phyloP scores from a whole-genome alignment of 2,113 vertebrate genomes.

The Canis aureus region DNA sequence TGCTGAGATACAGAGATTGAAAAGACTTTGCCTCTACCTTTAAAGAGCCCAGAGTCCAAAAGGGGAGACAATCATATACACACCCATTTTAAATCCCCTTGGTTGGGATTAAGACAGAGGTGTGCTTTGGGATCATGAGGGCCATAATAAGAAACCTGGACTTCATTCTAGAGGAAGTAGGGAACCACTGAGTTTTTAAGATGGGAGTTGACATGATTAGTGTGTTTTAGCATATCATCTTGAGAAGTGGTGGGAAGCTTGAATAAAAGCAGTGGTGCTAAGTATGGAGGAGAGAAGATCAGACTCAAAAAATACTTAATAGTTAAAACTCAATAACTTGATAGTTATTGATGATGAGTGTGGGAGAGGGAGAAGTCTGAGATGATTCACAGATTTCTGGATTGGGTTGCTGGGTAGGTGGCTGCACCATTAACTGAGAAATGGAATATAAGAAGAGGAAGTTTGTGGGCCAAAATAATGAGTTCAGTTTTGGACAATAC shows the following conservation, averaged over 20 bases:
- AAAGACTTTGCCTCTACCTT: conserved; percentile 35
- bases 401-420: background rate
- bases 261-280: background rate
- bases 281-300: background rate
- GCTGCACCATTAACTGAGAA: conserved; percentile 39
- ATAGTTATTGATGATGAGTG: background rate
- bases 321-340: background rate
- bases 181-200: background rate
- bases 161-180: background rate
- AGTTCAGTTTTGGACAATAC: conserved; percentile 39
- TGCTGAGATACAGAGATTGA: conserved; percentile 27
- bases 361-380: background rate
- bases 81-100: conserved; percentile 36
- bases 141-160: background rate
- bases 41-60: background rate
- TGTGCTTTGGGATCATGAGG: conserved; percentile 10
- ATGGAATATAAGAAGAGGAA: conserved; percentile 24
- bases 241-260: conserved; percentile 4
- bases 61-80: background rate
- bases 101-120: background rate
- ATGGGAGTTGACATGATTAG: background rate
- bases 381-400: conserved; percentile 45
- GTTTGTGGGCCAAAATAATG: conserved; percentile 32
- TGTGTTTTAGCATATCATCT: background rate
- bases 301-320: background rate